A percentile compares a stretch with the other conserved stretches of the same genome.
Evolutionary conservation across 2,797 vertebrate species (phyloP).

Genomic region (Cheirogaleus major): DNA sequence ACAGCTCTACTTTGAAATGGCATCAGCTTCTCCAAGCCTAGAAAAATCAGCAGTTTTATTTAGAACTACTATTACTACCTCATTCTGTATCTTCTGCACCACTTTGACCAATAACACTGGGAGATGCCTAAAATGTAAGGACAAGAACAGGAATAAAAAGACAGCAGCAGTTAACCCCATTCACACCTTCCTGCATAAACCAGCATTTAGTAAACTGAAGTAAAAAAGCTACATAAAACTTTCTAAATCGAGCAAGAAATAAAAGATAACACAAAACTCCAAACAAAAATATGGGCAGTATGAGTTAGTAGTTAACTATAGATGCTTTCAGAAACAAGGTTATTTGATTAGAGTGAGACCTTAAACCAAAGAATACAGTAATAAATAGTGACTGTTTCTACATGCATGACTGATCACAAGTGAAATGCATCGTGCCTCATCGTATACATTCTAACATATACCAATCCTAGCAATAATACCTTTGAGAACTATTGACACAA

Average conservation of each 20-base stretch:
- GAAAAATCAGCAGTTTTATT: neutral
- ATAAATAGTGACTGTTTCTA: neutral
- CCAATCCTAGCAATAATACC: neutral
- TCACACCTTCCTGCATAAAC: neutral
- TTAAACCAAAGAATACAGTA: neutral
- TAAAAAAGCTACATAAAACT: neutral
- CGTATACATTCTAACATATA: neutral
- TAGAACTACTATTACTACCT: neutral
- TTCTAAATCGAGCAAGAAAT: neutral
- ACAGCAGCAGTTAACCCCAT: neutral
- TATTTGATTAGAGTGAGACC: neutral
- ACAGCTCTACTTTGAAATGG: neutral
- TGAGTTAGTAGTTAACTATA: neutral
- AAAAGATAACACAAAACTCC: neutral
- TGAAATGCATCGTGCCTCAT: neutral
- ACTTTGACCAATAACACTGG: neutral
- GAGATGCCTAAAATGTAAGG: neutral
- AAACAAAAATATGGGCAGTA: neutral
- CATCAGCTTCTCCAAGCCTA: neutral
- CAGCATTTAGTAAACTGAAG: neutral
- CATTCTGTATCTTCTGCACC: neutral
- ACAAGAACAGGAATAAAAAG: neutral
- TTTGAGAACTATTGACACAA: neutral
- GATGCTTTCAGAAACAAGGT: neutral
- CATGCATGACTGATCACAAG: neutral